Percentiles rank a stretch among this genome's conserved stretches.
Evolutionary conservation across 2,797 vertebrate genomes (phyloP).

Genomic region (Peromyscus eremicus): DNA sequence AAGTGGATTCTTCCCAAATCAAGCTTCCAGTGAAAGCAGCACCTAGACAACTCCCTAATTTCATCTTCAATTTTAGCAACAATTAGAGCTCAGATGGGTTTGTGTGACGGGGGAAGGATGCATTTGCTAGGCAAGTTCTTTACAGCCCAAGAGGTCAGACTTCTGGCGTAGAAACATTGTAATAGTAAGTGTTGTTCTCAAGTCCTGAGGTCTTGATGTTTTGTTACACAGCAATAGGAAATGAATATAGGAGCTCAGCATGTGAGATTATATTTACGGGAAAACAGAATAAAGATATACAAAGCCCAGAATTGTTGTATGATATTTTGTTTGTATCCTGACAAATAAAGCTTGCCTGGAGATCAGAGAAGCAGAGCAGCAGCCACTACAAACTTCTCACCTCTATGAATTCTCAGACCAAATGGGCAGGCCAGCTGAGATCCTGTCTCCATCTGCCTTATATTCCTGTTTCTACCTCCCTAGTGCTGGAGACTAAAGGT

Average conservation of each 20-base stretch:
- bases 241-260: background rate
- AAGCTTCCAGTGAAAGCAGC: slow-evolving; percentile 6
- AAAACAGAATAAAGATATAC: slow-evolving; percentile 3
- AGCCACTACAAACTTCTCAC: too few species aligned
- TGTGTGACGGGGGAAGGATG: background rate
- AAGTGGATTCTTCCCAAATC: background rate
- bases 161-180: background rate
- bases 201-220: background rate
- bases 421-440: too few species aligned
- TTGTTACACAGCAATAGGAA: background rate
- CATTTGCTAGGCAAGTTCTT: background rate
- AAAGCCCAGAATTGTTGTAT: background rate
- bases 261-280: background rate
- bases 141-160: background rate
- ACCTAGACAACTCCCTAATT: background rate
- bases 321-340: too few species aligned
- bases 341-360: too few species aligned
- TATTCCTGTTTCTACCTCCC: too few species aligned
- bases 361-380: too few species aligned
- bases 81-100: background rate
- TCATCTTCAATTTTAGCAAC: background rate
- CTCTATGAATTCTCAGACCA: too few species aligned
- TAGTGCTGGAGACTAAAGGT: too few species aligned
- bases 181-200: background rate
- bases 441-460: too few species aligned